Conservation (phyloP, 2,797 vertebrate species). For the Oceanodroma leucorhoa region DNA sequence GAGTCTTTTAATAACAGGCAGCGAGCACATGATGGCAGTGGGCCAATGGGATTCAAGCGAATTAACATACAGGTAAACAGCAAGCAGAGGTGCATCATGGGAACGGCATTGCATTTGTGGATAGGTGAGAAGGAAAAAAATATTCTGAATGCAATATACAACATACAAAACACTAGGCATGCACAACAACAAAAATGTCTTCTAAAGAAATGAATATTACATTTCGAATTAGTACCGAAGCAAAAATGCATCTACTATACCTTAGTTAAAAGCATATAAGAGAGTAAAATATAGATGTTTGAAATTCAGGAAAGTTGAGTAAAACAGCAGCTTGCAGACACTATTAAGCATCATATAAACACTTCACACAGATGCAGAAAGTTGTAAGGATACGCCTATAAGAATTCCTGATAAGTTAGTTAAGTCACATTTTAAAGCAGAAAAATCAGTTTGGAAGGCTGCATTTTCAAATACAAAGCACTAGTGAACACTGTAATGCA, state of each 20-base stretch:
- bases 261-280: constrained; percentile 88
- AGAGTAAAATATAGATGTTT: constrained; percentile 89
- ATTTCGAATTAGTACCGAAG: constrained; percentile 89
- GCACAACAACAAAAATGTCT: constrained; percentile 96
- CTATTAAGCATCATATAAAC: constrained; percentile 80
- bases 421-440: neutral
- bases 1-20: constrained; percentile 99
- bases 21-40: constrained; percentile 99
- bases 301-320: constrained; percentile 86
- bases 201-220: constrained; percentile 91
- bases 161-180: constrained; percentile 98
- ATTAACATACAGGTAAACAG: constrained; percentile 99
- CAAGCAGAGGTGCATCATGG: constrained; percentile 99
- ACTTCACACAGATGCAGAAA: constrained; percentile 78
- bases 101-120: constrained; percentile 99
- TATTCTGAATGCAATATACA: constrained; percentile 99
- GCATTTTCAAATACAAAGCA: constrained; percentile 11
- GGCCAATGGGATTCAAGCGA: constrained; percentile 99
- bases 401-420: constrained; percentile 82
- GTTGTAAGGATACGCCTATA: constrained; percentile 64
- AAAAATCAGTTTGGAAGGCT: constrained; percentile 1
- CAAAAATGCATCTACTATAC: constrained; percentile 90
- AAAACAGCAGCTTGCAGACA: constrained; percentile 84
- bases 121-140: constrained; percentile 98
- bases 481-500: neutral